A percentile compares a stretch with the other conserved stretches of the same genome.
Conservation (phyloP, 2,888 invertebrate species). For the Xestobium rufovillosum region DNA sequence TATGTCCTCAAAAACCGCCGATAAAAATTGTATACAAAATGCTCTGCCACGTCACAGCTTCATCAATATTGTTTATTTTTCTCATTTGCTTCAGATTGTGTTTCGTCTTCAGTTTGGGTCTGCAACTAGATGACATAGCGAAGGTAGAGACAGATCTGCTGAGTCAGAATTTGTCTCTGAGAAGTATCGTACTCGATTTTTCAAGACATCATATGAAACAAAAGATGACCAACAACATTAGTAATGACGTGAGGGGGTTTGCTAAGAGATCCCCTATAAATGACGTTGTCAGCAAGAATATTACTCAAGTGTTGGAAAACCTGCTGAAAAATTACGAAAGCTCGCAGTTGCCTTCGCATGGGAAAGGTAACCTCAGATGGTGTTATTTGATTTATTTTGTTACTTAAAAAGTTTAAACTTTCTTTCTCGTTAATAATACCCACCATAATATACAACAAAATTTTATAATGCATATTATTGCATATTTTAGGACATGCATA, state of each 20-base stretch:
- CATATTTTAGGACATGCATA: too few relatives aligned
- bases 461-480: too few relatives aligned
- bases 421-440: too few relatives aligned
- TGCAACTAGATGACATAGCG: conserved; percentile 16
- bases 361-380: conserved; percentile 55
- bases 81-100: background rate
- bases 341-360: conserved; percentile 82
- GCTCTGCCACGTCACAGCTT: too few relatives aligned
- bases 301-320: conserved; percentile 77
- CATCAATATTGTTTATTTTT: background rate
- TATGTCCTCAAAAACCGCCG: too few relatives aligned
- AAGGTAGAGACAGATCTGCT: conserved; percentile 24
- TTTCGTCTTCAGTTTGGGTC: background rate
- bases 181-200: conserved; percentile 29
- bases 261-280: conserved; percentile 34
- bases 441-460: too few relatives aligned
- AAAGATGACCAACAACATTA: conserved; percentile 12
- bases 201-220: conserved; percentile 16
- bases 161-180: conserved; percentile 25
- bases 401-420: too few relatives aligned
- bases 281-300: conserved; percentile 74
- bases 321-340: conserved; percentile 85
- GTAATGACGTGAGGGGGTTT: conserved; percentile 8
- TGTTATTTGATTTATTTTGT: too few relatives aligned
- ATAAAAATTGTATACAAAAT: too few relatives aligned